These are phyloP conservation scores for Henricia sp. DNA, from an alignment of 53 echinoderm and acorn worm species.

Conservation along the genomic window DNA sequence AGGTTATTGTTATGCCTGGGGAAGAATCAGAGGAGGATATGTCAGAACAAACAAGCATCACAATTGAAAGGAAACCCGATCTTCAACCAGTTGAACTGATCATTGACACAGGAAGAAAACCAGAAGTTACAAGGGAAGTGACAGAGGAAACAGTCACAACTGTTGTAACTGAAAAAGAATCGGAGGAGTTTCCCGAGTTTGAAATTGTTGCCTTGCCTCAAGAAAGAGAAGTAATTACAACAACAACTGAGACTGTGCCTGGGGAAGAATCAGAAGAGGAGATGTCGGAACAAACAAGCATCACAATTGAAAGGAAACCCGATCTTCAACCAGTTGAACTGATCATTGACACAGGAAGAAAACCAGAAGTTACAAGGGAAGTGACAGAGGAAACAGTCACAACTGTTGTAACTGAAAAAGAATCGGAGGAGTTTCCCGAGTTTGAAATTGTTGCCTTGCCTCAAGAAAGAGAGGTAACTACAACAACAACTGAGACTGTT, in stretches of 20 bases:
- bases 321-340: too few species aligned
- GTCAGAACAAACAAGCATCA: conserved; percentile 46
- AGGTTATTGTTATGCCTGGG: conserved; percentile 48
- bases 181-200: too few species aligned
- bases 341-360: too few species aligned
- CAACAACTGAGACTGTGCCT: conserved; percentile 69
- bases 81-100: conserved; percentile 66
- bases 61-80: conserved; percentile 57
- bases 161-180: conserved; percentile 17
- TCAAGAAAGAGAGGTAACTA: conserved; percentile 61
- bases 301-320: too few species aligned
- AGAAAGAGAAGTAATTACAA: too few species aligned
- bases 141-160: conserved; percentile 67
- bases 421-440: conserved; percentile 67
- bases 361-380: too few species aligned
- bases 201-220: too few species aligned
- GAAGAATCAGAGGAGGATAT: conserved; percentile 51
- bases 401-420: conserved; percentile 33
- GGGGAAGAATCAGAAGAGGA: conserved; percentile 23
- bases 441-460: conserved; percentile 81
- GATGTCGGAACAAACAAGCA: too few species aligned
- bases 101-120: conserved; percentile 57
- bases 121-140: conserved; percentile 58
- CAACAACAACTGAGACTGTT: conserved; percentile 29
- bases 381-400: conserved; percentile 76